These are phyloP conservation scores for Chinchilla lanigera DNA, from an alignment of 2,113 vertebrate species.

Conservation along the genomic window DNA sequence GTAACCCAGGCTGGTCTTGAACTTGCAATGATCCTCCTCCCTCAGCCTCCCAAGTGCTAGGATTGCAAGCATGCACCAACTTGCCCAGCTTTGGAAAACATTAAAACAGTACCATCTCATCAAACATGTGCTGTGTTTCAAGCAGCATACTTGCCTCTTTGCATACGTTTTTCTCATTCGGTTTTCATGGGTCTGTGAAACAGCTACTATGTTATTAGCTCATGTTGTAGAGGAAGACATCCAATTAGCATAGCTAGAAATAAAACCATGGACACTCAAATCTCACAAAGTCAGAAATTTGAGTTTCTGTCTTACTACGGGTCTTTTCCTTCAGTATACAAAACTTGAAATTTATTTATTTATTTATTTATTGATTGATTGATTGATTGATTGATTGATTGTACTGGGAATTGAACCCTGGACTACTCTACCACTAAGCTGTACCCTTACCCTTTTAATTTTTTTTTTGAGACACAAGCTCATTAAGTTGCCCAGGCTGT, in stretches of 20 bases:
- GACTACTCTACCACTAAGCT: neutral
- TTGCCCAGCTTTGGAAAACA: neutral
- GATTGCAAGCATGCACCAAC: too few species aligned
- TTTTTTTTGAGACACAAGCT: neutral
- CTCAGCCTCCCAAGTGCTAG: too few species aligned
- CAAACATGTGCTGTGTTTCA: neutral
- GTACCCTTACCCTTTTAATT: neutral
- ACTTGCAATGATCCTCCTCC: too few species aligned
- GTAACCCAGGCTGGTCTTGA: too few species aligned
- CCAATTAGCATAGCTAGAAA: neutral
- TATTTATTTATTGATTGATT: too few species aligned
- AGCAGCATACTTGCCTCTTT: neutral
- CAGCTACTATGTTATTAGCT: neutral
- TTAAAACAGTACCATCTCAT: neutral
- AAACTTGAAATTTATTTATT: neutral
- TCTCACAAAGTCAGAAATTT: slow-evolving; percentile 6
- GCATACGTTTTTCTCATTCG: neutral
- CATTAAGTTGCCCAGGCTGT: neutral
- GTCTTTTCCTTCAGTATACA: neutral
- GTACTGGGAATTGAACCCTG: neutral
- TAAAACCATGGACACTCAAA: neutral
- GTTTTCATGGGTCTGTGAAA: neutral
- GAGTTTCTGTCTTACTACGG: neutral
- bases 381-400: too few species aligned
- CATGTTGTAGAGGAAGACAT: neutral